These are phyloP conservation scores for Acipenser transmontanus DNA, from an alignment of 2,797 vertebrate genomes.

Conservation along the genomic window DNA sequence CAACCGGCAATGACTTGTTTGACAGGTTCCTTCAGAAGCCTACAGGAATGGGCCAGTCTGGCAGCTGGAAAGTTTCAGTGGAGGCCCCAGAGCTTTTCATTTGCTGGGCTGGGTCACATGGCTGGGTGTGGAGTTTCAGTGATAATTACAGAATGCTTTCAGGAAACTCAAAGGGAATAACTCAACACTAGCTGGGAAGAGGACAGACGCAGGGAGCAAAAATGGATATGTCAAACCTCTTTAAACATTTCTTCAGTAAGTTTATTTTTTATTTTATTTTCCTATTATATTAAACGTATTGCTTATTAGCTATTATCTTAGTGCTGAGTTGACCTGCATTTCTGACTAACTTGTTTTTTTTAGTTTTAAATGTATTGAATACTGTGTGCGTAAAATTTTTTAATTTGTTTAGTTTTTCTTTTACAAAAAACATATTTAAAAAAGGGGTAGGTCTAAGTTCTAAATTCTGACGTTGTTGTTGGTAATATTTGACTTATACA, in stretches of 20 bases:
- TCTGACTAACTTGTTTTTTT: no score
- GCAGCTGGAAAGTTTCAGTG: conserved; percentile 23
- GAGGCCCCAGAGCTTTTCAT: conserved; percentile 35
- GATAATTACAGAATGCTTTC: conserved; percentile 28
- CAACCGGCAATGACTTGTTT: conserved; percentile 17
- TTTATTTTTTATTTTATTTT: conserved; percentile 30
- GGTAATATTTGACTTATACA: no score
- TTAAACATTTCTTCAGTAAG: conserved; percentile 87
- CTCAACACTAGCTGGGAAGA: conserved; percentile 63
- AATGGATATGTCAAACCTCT: conserved; percentile 83
- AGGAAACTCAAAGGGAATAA: conserved; percentile 72
- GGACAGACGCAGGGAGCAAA: conserved; percentile 57
- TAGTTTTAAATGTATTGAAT: no score
- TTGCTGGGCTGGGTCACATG: conserved; percentile 65
- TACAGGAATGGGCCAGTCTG: conserved; percentile 7
- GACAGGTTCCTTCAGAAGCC: conserved; percentile 18
- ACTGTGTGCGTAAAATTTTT: no score
- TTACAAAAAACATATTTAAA: no score
- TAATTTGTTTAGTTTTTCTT: no score
- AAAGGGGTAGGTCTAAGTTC: no score
- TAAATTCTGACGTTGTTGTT: no score
- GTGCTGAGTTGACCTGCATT: no score
- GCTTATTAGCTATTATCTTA: no score
- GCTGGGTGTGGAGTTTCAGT: conserved; percentile 53
- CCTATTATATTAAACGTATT: no score